phyloP scores from a whole-genome alignment of 2,888 invertebrate genomes.

The Napeogenes inachia region DNA sequence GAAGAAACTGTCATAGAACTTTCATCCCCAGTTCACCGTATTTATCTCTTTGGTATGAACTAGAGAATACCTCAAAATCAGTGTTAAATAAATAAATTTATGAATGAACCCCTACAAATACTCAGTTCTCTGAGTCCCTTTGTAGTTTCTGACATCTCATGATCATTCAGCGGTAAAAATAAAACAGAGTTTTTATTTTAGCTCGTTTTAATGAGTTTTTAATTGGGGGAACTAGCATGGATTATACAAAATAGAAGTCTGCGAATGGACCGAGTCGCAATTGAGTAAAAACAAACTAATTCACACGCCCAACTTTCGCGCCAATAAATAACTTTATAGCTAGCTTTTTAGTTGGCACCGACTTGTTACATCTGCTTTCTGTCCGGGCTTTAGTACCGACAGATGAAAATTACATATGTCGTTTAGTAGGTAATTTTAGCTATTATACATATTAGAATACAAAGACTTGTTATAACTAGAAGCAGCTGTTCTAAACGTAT shows the following conservation, averaged over 20 bases:
- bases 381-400: constrained; percentile 35
- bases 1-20: no score
- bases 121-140: no score
- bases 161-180: no score
- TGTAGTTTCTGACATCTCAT: no score
- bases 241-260: constrained; percentile 12
- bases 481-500: no score
- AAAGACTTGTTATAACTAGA: no score
- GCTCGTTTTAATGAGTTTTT: not conserved
- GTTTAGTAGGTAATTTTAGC: constrained; percentile 4
- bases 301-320: constrained; percentile 32
- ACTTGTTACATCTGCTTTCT: constrained; percentile 42
- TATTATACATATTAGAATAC: constrained; percentile 10
- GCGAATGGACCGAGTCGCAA: constrained; percentile 13
- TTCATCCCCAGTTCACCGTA: no score
- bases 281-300: constrained; percentile 30
- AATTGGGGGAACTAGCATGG: constrained; percentile 2
- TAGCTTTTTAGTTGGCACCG: constrained; percentile 35
- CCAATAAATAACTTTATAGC: constrained; percentile 31
- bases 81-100: no score
- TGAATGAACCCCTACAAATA: no score
- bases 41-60: no score
- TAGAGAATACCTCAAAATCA: no score
- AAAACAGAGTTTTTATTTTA: not conserved
- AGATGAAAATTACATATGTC: constrained; percentile 42